These are phyloP conservation scores for Ametastegia equiseti DNA, from an alignment of 2,888 invertebrate species.

Conservation along the genomic window DNA sequence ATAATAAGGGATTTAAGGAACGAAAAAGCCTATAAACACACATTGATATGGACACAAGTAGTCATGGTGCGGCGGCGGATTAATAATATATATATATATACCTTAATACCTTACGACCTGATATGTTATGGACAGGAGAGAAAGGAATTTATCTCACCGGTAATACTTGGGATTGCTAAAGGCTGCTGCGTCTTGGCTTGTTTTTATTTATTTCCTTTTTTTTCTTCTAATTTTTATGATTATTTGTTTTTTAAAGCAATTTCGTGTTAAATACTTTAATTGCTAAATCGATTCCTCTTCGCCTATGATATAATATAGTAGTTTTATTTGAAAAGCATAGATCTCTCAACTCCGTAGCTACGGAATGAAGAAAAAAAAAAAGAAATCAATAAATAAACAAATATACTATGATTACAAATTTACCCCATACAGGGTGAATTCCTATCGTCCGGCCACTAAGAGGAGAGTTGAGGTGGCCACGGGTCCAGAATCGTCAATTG, in stretches of 20 bases:
- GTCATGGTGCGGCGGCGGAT: conserved; percentile 64
- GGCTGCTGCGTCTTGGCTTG: conserved; percentile 68
- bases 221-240: neutral
- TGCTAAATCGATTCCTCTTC: too few species aligned
- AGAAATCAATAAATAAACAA: too few species aligned
- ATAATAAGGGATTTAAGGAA: conserved; percentile 54
- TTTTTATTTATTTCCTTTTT: conserved; percentile 54
- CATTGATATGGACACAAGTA: conserved; percentile 74
- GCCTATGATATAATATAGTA: too few species aligned
- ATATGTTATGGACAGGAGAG: conserved; percentile 70
- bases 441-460: too few species aligned
- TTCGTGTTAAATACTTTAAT: too few species aligned
- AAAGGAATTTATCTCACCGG: conserved; percentile 70
- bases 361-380: too few species aligned
- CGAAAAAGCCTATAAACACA: conserved; percentile 70
- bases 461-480: too few species aligned
- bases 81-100: neutral
- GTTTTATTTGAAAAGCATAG: too few species aligned
- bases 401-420: too few species aligned
- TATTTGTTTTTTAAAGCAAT: neutral
- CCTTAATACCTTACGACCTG: conserved; percentile 70
- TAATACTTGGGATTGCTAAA: conserved; percentile 73
- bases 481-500: too few species aligned
- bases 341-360: too few species aligned
- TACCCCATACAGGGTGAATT: too few species aligned